These are phyloP conservation scores for Apeira syringaria DNA, from an alignment of 2,888 invertebrate species.

Conservation along the genomic window DNA sequence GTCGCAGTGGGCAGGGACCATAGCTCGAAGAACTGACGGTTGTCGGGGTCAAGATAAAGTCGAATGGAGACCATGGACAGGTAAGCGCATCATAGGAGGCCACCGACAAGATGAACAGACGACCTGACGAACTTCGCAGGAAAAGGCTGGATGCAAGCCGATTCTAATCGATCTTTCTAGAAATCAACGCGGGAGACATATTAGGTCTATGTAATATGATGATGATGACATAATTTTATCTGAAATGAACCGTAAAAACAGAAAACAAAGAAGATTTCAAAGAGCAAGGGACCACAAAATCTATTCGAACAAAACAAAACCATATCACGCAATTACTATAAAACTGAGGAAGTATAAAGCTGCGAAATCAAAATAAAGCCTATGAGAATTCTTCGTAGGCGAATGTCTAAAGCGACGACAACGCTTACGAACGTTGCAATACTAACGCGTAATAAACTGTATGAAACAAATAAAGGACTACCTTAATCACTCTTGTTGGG, in stretches of 20 bases:
- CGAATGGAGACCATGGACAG: too few species aligned
- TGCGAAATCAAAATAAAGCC: conserved; percentile 9
- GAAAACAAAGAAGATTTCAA: conserved; percentile 11
- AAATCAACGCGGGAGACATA: too few species aligned
- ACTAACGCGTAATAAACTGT: conserved; percentile 64
- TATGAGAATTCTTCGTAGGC: conserved; percentile 6
- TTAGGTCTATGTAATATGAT: too few species aligned
- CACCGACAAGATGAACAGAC: too few species aligned
- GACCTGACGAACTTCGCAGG: too few species aligned
- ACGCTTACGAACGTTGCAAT: conserved; percentile 45
- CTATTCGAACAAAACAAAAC: conserved; percentile 16
- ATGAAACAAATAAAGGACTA: conserved; percentile 68
- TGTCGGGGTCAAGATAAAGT: too few species aligned
- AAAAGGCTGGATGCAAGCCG: too few species aligned
- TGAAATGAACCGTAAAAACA: conserved; percentile 1
- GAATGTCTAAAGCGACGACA: conserved; percentile 38
- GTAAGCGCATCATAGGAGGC: too few species aligned
- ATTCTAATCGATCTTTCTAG: too few species aligned
- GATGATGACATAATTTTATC: too few species aligned
- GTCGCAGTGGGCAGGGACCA: too few species aligned
- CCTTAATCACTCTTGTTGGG: conserved; percentile 60
- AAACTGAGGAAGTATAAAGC: conserved; percentile 17
- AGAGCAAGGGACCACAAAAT: conserved; percentile 4
- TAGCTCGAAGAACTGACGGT: too few species aligned
- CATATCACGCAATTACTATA: conserved; percentile 17